Percentiles rank a stretch among this genome's conserved stretches.
These are phyloP conservation scores for Premnoplex brunnescens DNA, from an alignment of 2,797 vertebrate genomes.

Conservation along the genomic window DNA sequence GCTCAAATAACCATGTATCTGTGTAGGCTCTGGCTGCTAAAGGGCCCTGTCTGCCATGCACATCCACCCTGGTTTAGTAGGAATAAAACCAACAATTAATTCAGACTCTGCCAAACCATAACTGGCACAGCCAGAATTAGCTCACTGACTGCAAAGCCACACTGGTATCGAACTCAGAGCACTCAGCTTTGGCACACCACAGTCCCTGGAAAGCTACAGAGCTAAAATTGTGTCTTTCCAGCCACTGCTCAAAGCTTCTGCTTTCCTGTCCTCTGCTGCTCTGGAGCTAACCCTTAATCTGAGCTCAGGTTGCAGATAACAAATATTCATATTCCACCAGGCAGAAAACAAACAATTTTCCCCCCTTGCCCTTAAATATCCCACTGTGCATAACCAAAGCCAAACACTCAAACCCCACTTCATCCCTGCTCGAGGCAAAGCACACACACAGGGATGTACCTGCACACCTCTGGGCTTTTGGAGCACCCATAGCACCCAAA, in stretches of 20 bases:
- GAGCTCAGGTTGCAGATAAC: not conserved
- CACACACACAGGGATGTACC: rapidly evolving
- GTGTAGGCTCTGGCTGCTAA: not conserved
- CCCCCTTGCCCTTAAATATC: not conserved
- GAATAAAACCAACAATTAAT: not conserved
- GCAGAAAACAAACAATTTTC: not conserved
- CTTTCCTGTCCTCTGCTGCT: not conserved
- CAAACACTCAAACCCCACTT: not conserved
- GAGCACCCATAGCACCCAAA: rapidly evolving
- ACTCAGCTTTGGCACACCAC: not conserved
- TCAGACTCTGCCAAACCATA: not conserved
- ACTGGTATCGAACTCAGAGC: rapidly evolving
- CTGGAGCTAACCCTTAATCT: not conserved
- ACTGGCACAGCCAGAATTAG: not conserved
- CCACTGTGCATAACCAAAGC: not conserved
- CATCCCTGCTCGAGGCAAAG: rapidly evolving
- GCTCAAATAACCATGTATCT: not conserved
- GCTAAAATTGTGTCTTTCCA: not conserved
- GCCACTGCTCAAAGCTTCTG: not conserved
- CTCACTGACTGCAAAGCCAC: not conserved
- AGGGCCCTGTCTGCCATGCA: rapidly evolving
- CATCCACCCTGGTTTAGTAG: rapidly evolving
- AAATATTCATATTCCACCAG: not conserved
- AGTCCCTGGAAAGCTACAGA: not conserved
- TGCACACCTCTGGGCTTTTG: no score